These are phyloP conservation scores for Cataglyphis cursor DNA, from an alignment of 2,888 invertebrate species.

Conservation along the genomic window DNA sequence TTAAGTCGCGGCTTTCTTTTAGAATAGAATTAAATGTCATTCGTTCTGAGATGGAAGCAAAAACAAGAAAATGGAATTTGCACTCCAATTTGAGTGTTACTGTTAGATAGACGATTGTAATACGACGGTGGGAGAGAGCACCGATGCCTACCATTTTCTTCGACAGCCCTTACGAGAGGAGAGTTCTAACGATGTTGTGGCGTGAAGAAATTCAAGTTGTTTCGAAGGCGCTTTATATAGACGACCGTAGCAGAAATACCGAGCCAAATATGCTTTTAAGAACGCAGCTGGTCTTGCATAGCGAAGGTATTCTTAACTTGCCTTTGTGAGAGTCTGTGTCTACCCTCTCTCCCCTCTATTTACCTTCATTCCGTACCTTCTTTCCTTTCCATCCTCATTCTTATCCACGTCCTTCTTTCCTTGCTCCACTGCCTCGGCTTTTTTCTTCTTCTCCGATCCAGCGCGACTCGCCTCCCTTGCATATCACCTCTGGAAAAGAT, in stretches of 20 bases:
- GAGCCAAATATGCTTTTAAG: constrained; percentile 83
- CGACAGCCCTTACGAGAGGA: constrained; percentile 60
- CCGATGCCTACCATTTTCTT: constrained; percentile 58
- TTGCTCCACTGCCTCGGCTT: constrained; percentile 29
- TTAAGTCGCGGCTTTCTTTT: neutral
- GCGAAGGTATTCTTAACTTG: constrained; percentile 78
- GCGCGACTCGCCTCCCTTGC: constrained; percentile 35
- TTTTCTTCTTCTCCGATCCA: constrained; percentile 35
- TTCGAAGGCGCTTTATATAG: constrained; percentile 59
- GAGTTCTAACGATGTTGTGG: constrained; percentile 74
- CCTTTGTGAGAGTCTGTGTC: constrained; percentile 65
- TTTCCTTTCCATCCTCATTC: constrained; percentile 35
- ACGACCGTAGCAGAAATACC: constrained; percentile 76
- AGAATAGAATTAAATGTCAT: neutral
- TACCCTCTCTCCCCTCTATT: constrained; percentile 26
- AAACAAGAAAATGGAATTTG: constrained; percentile 12
- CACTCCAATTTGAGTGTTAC: constrained; percentile 10
- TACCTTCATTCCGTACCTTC: constrained; percentile 28
- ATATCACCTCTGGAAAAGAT: constrained; percentile 47
- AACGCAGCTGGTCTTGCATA: constrained; percentile 77
- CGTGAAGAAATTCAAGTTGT: constrained; percentile 77
- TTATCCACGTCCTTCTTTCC: constrained; percentile 44
- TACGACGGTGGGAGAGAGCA: neutral
- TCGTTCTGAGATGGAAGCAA: neutral
- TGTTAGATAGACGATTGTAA: constrained; percentile 61